Percentiles rank a stretch among this genome's conserved stretches.
These are phyloP conservation scores for Mionectes macconnelli DNA, from an alignment of 2,113 vertebrate genomes.

Conservation along the genomic window DNA sequence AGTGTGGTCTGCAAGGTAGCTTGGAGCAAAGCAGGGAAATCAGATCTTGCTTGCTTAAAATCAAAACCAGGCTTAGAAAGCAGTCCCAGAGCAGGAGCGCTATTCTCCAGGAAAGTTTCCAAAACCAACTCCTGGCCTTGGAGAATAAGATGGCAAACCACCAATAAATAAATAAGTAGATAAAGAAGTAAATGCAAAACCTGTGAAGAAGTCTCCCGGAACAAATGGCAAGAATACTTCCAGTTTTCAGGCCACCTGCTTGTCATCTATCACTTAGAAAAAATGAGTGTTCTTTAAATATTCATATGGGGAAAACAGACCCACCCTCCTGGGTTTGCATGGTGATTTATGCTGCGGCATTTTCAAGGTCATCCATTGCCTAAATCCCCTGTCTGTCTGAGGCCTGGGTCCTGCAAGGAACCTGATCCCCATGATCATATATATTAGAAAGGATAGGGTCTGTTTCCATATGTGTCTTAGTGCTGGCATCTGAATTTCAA, in stretches of 20 bases:
- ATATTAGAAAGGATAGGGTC: slow-evolving; percentile 32
- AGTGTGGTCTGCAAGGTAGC: not conserved
- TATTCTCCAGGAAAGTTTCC: slow-evolving; percentile 34
- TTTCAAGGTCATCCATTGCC: slow-evolving; percentile 45
- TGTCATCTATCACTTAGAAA: slow-evolving; percentile 62
- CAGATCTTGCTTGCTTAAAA: slow-evolving; percentile 35
- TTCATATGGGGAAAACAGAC: slow-evolving; percentile 57
- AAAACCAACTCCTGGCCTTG: slow-evolving; percentile 50
- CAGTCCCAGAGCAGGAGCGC: not conserved
- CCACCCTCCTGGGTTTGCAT: slow-evolving; percentile 33
- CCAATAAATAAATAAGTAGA: slow-evolving; percentile 67
- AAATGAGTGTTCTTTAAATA: slow-evolving; percentile 49
- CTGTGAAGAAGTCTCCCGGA: slow-evolving; percentile 47
- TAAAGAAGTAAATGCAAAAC: slow-evolving; percentile 56
- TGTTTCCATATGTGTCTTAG: slow-evolving; percentile 45
- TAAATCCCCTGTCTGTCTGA: slow-evolving; percentile 55
- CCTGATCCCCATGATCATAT: slow-evolving; percentile 21
- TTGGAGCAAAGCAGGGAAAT: slow-evolving; percentile 31
- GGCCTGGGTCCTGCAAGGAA: slow-evolving; percentile 42
- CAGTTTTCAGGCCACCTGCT: slow-evolving; percentile 61
- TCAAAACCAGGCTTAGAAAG: slow-evolving; percentile 54
- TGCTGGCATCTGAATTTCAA: slow-evolving; percentile 55
- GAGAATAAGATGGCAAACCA: slow-evolving; percentile 58
- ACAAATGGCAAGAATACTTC: slow-evolving; percentile 48
- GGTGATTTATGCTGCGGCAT: slow-evolving; percentile 50